Evolutionary conservation across 2,113 vertebrate genomes (phyloP), one percentile per base, ranked within the genome.

Genomic region (Nettapus auritus): DNA sequence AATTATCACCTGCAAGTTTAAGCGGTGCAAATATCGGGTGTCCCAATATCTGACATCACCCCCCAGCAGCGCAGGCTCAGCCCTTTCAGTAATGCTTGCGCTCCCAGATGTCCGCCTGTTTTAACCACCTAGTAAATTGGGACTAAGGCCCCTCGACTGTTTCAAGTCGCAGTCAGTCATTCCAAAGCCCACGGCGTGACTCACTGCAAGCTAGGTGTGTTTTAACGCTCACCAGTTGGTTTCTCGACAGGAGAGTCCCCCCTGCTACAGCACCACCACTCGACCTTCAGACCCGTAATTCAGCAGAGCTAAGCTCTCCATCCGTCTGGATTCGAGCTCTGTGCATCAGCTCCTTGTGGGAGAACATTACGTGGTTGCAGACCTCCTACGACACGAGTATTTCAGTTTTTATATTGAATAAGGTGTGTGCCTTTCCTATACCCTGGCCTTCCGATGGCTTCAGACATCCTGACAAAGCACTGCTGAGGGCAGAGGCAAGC

Each of bases 201-300:
- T 97, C 94, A 95, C 52, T 71, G 79, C 69, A 91, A 33, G 69
- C 59, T 57, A 92, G 92, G 83, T 93, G 86, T 90, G 91, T 96
- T 96, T 92, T 84, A 96, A 89, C 78, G 55, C 69, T 95, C 84
- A 94, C 67, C 6, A 7, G 80, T 89, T 91, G 90, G 94, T 93
- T 93, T 90, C 93, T 77, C 60, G 66, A 95, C 88, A 92, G 92
- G 83, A 96, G 88, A 96, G 88, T 84, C 77, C 42, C 53, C 62
- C 36, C 56, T 75, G 25, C 38, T 84, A 79, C 50, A 53, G 46
- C 46, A 91, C 83, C 42, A 91, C 77, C 76, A 63, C 55, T 96
- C 95, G 77, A 87, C 84, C 67, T 89, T 70, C 60, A 63, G 23
- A 77, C 74, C 42, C 18, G 21, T 38, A 86, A 64, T 53, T 90